Conservation (phyloP, 37 sponge, comb jelly and placozoan species). For the Amphimedon queenslandica region DNA sequence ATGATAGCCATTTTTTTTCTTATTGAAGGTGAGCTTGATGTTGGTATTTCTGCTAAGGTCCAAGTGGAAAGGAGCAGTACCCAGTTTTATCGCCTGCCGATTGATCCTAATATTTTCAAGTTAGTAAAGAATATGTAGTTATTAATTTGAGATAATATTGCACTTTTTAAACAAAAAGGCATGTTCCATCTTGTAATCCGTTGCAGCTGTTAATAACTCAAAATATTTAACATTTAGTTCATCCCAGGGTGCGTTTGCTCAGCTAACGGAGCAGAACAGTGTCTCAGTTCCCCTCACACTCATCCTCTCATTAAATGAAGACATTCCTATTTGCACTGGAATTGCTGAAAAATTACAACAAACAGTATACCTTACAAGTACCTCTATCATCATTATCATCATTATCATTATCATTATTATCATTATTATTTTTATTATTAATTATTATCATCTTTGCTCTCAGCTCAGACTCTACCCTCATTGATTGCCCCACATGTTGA, state of each 20-base stretch:
- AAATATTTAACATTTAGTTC: neutral
- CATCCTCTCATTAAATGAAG: neutral
- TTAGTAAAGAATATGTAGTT: too few species aligned
- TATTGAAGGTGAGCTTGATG: too few species aligned
- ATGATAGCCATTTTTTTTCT: too few species aligned
- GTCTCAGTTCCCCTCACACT: constrained; percentile 13
- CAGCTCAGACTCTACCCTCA: neutral
- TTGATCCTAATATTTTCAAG: constrained; percentile 22
- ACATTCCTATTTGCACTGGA: neutral
- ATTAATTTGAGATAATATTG: too few species aligned
- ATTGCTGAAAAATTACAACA: neutral
- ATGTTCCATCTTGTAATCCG: too few species aligned
- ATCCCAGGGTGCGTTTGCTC: neutral
- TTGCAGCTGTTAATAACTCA: too few species aligned
- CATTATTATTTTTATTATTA: neutral
- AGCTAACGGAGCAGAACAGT: constrained; percentile 10
- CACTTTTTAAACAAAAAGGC: too few species aligned
- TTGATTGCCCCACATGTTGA: neutral
- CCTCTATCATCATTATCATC: neutral
- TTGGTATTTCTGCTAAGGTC: neutral
- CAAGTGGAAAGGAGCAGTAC: constrained; percentile 6
- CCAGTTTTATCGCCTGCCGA: constrained; percentile 11
- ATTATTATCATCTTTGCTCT: neutral
- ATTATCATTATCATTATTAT: neutral
- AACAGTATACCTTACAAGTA: neutral